Conservation (phyloP, 2,888 invertebrate genomes). For the Pardosa pseudoannulata region DNA sequence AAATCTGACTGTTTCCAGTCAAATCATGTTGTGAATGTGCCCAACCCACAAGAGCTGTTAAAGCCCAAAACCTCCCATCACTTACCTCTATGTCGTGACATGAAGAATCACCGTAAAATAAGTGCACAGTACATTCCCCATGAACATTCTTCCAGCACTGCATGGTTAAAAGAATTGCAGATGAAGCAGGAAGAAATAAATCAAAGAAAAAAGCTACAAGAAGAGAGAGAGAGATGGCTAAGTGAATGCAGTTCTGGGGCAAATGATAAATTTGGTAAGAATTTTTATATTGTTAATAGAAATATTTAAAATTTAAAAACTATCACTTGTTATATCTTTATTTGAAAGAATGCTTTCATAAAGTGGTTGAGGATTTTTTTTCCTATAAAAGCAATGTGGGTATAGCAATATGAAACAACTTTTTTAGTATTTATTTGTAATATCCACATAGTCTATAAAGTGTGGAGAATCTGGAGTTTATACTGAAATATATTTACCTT, state of each 20-base stretch:
- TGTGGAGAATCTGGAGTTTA: too few species aligned
- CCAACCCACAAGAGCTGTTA: background rate
- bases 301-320: too few species aligned
- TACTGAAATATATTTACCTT: too few species aligned
- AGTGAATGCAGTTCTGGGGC: conserved; percentile 35
- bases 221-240: conserved; percentile 51
- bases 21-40: conserved; percentile 9
- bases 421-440: too few species aligned
- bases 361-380: too few species aligned
- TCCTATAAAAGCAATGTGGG: too few species aligned
- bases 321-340: too few species aligned
- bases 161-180: conserved; percentile 62
- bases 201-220: conserved; percentile 49
- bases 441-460: too few species aligned
- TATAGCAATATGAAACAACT: too few species aligned
- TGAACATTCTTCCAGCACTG: conserved; percentile 37
- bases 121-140: conserved; percentile 25
- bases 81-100: conserved; percentile 11
- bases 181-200: conserved; percentile 62
- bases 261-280: conserved; percentile 36
- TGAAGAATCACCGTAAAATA: conserved; percentile 35
- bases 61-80: conserved; percentile 40
- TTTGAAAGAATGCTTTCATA: too few species aligned
- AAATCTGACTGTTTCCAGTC: conserved; percentile 23
- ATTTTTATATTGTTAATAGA: too few species aligned